Evolutionary conservation across 2,888 invertebrate species (phyloP), one percentile per base, ranked within the genome.

Genomic region (Teleiodes luculella): DNA sequence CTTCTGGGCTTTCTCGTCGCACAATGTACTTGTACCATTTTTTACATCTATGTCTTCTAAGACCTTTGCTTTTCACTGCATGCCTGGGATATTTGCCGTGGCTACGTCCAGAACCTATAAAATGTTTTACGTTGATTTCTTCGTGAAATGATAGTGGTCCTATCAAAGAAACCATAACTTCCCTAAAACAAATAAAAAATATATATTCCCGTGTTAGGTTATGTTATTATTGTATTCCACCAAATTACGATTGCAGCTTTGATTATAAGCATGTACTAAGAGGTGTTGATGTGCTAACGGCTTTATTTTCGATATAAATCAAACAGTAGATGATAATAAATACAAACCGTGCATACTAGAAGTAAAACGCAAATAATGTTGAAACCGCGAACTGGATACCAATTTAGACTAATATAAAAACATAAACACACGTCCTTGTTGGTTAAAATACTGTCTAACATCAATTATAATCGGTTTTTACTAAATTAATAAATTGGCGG

Each of bases 11-110:
- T 83, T 87, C 79, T 64, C 66, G 78, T 59, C 83, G 71, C 3
- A 86, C 68, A 66, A 78, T 87, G 57, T 88, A 87, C 66, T 88
- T 86, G 61, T 80, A 85, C 18, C 86, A 66, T 65, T 83, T 88
- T 39, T 73, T 80, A 64, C 77, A 83, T 66, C 74, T 84, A 36
- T 67, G 63, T 64, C 76, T 85, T 20, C 69, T 65, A 59, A 66
- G 70, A 56, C 78, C 80, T 66, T 80, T 56, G 5, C 30, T 66
- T 59, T 64, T 78, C 7, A 78, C 61, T 53, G 69, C 63, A 69
- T 70, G 63, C 62, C 61, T 68, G 39, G 56, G 60, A 28, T 62
- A 62, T 24, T 63, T 65, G 53, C 64, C 63, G 47, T 61, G 61
- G 53, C 56, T 57, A 56, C 14, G 10, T 28, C n/a, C n/a, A 18